Base-by-base conservation (phyloP, 2,797 vertebrate genomes). In the Scolopax rusticola region DNA sequence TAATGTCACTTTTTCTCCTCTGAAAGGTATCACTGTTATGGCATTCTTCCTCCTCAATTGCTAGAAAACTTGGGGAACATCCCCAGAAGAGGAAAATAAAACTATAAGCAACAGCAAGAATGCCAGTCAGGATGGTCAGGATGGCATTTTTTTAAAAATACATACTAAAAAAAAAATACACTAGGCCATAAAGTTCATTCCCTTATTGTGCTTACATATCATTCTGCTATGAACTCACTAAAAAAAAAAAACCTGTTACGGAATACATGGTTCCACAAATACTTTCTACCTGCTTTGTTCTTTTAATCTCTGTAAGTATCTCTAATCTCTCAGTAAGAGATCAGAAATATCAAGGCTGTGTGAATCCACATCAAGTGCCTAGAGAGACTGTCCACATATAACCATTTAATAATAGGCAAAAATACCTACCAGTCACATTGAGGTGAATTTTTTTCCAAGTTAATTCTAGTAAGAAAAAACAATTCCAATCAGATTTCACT, bases 271-370 rank as follows among this genome's bases (percentile, higher is more conserved):
- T 54, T 93, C 89, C 64, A 84, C 93, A 96, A 95, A 68, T 83
- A 93, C 9, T 73, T 90, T 36, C 33, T 65, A 73, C 76, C 74
- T 84, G 25, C 53, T 95, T 92, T 85, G 28, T 48, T 54, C 16
- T 47, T 91, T 54, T 86, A 95, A 94, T 88, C 65, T 89, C 50
- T 59, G 8, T 53, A 91, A 89, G 73, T 30, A 81, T 32, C 61
- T 88, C 59, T 81, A 81, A 90, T 84, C 77, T 84, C 87, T 71
- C 48, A 85, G 60, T 6, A 85, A 33, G 33, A 59, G 57, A 88
- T 81, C 60, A 90, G 50, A 88, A 91, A 32, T 57, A 90, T 18
- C 41, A 73, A 84, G 33, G n/a, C 59, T 88, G 12, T 91, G 36
- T 71, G 57, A 92, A 87, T 71, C 53, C 61, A 61, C 30, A 67